A percentile compares a stretch with the other conserved stretches of the same genome.
phyloP scores from a whole-genome alignment of 1,140 invertebrate genomes.

The Leptopilina boulardi region DNA sequence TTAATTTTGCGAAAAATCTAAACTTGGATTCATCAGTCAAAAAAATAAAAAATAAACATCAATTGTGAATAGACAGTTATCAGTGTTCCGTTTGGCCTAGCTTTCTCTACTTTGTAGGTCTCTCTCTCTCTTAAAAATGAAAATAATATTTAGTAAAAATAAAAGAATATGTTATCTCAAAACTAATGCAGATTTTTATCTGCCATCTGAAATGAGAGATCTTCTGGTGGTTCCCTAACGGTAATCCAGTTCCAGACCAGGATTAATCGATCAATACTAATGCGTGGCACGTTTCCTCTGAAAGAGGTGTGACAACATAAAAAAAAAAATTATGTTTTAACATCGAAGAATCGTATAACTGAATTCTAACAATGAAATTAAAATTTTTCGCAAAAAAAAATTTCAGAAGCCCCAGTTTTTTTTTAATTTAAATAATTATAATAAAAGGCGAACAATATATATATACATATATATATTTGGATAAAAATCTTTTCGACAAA shows the following conservation, averaged over 20 bases:
- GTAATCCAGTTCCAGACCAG: conserved; percentile 9
- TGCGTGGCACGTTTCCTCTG: conserved; percentile 3
- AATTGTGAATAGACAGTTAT: conserved; percentile 10
- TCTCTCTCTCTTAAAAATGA: too few relatives aligned
- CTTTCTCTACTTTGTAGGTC: not conserved
- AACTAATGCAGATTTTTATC: not conserved
- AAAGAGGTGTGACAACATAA: conserved; percentile 17
- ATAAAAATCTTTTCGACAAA: too few relatives aligned
- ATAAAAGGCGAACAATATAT: too few relatives aligned
- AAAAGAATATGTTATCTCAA: not conserved
- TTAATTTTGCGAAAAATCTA: not conserved
- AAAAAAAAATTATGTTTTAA: conserved; percentile 1
- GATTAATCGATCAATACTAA: conserved; percentile 17
- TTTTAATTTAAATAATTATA: too few relatives aligned
- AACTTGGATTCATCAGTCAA: not conserved
- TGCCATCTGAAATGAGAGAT: too few relatives aligned
- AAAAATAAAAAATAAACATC: not conserved
- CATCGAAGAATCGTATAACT: conserved; percentile 2
- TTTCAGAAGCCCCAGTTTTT: too few relatives aligned
- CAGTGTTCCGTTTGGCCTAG: conserved; percentile 7
- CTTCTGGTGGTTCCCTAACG: not conserved
- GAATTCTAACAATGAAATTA: too few relatives aligned
- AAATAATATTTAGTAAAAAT: not conserved
- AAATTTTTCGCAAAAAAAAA: too few relatives aligned
- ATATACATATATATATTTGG: too few relatives aligned